These are phyloP conservation scores for Mya arenaria DNA, from an alignment of 1,140 invertebrate genomes.

Conservation along the genomic window DNA sequence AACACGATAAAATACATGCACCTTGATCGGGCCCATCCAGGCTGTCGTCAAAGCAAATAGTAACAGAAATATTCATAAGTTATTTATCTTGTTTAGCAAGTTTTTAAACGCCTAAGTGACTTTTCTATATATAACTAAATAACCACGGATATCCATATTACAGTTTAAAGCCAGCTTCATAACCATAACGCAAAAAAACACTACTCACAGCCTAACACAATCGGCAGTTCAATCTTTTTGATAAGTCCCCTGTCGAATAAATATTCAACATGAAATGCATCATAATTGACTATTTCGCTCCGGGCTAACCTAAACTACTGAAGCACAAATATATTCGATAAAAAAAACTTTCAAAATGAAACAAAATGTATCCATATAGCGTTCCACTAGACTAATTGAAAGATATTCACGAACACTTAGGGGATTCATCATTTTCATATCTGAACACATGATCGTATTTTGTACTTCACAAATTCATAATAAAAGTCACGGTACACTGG, in stretches of 20 bases:
- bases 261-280: slow-evolving; percentile 49
- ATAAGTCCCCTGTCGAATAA: slow-evolving; percentile 33
- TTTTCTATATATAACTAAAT: slow-evolving; percentile 28
- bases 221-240: slow-evolving; percentile 28
- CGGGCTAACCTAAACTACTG: slow-evolving; percentile 16
- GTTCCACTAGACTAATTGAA: slow-evolving; percentile 32
- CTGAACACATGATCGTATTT: not conserved
- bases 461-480: slow-evolving; percentile 11
- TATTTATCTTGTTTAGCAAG: slow-evolving; percentile 50
- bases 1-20: too few species aligned
- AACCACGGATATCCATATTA: not conserved
- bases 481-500: slow-evolving; percentile 27
- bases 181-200: too few species aligned
- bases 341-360: slow-evolving; percentile 11
- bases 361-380: slow-evolving; percentile 25
- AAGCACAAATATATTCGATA: not conserved
- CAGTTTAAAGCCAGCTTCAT: too few species aligned
- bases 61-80: slow-evolving; percentile 34
- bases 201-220: not conserved
- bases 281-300: slow-evolving; percentile 35
- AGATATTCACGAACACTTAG: slow-evolving; percentile 24
- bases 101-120: slow-evolving; percentile 37
- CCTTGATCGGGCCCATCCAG: too few species aligned
- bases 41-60: slow-evolving; percentile 46
- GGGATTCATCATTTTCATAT: slow-evolving; percentile 28